These are phyloP conservation scores for Mastigias papua DNA, from an alignment of 30 jellyfish, hydroid and myxozoan genomes.

Conservation along the genomic window DNA sequence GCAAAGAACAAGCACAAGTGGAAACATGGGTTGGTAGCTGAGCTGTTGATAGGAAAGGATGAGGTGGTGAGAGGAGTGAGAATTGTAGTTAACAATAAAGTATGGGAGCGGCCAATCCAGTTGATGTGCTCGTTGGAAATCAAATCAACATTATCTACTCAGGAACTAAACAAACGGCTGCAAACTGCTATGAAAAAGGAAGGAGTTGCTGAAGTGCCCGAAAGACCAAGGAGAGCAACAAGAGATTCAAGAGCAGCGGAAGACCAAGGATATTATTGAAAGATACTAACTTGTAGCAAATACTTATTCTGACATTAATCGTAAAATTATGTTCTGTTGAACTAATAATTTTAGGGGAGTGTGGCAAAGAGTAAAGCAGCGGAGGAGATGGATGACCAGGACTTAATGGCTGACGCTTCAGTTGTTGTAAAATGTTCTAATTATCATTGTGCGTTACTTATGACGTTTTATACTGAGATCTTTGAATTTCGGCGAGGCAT, in stretches of 20 bases:
- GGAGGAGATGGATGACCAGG: constrained; percentile 11
- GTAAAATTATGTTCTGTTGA: constrained; percentile 24
- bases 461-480: no score
- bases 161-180: constrained; percentile 32
- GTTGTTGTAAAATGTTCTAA: no score
- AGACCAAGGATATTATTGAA: neutral
- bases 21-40: constrained; percentile 46
- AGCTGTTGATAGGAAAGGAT: constrained; percentile 18
- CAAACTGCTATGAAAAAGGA: constrained; percentile 17
- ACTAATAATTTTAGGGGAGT: constrained; percentile 32
- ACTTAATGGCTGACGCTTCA: no score
- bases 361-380: neutral
- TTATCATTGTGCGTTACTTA: no score
- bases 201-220: neutral
- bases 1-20: constrained; percentile 23
- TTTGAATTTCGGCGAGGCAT: no score
- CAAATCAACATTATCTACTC: constrained; percentile 14
- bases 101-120: constrained; percentile 63
- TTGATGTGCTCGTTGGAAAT: constrained; percentile 35
- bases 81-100: constrained; percentile 28
- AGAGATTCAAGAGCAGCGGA: constrained; percentile 6
- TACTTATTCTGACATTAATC: neutral
- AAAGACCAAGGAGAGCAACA: constrained; percentile 20
- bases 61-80: constrained; percentile 45
- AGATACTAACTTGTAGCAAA: neutral